phyloP scores from a whole-genome alignment of 2,113 vertebrate species.

The Petrocephalus zakoni region DNA sequence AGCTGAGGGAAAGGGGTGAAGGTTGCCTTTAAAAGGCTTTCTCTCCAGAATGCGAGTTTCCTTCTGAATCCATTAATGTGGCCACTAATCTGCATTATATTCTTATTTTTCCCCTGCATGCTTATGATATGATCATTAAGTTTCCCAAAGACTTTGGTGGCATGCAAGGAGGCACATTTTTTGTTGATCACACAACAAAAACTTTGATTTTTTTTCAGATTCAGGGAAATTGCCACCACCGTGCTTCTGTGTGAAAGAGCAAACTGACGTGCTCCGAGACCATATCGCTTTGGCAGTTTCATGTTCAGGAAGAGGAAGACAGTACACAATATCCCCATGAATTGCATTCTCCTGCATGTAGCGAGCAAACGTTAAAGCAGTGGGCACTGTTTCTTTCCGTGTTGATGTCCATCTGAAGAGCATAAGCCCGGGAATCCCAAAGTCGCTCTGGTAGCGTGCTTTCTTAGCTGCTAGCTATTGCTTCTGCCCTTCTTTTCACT shows the following conservation, averaged over 20 bases:
- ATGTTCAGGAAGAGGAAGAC: constrained; percentile 11
- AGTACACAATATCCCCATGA: constrained; percentile 20
- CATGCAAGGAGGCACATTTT: constrained; percentile 25
- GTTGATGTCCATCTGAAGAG: constrained; percentile 20
- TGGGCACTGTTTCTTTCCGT: constrained; percentile 15
- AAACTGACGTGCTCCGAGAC: background rate
- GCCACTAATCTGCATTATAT: background rate
- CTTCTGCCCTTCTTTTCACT: constrained; percentile 12
- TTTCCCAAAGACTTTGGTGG: constrained; percentile 15
- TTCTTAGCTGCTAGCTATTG: constrained; percentile 9
- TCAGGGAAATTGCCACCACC: constrained; percentile 1
- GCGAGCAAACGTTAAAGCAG: constrained; percentile 8
- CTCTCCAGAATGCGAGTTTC: constrained; percentile 9
- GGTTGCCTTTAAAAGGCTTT: constrained; percentile 11
- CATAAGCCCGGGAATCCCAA: constrained; percentile 3
- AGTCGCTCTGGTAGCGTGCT: constrained; percentile 13
- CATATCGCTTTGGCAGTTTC: constrained; percentile 14
- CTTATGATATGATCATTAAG: constrained; percentile 3
- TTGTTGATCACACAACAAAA: constrained; percentile 13
- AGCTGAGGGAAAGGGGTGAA: background rate
- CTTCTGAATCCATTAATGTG: constrained; percentile 11
- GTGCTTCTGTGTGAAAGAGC: constrained; percentile 14
- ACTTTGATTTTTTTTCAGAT: background rate
- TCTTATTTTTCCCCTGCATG: background rate
- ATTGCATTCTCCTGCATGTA: constrained; percentile 12